phyloP scores from a whole-genome alignment of 2,888 invertebrate genomes.

The Synanthedon vespiformis region DNA sequence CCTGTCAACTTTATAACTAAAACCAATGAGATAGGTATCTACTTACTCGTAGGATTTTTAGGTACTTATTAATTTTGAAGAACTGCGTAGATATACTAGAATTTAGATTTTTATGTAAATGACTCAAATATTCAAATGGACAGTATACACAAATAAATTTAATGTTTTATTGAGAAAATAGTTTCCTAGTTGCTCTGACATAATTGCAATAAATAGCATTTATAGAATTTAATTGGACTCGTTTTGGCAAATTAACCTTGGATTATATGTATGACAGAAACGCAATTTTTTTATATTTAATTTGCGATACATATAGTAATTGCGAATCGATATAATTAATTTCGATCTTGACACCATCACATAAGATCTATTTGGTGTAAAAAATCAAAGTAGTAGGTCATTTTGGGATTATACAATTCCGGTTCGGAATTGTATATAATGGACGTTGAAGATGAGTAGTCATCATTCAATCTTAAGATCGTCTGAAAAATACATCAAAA shows the following conservation, averaged over 20 bases:
- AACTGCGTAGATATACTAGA: too few relatives aligned
- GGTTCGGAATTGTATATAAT: constrained; percentile 17
- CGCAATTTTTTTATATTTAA: constrained; percentile 2
- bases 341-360: constrained; percentile 5
- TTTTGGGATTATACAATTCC: constrained; percentile 4
- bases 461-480: constrained; percentile 13
- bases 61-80: too few relatives aligned
- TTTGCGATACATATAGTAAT: background rate
- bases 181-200: background rate
- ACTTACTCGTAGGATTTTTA: too few relatives aligned
- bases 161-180: background rate
- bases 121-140: too few relatives aligned
- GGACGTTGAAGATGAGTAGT: constrained; percentile 7
- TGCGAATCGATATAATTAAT: constrained; percentile 2
- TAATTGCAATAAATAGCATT: background rate
- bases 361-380: constrained; percentile 4
- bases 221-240: constrained; percentile 5
- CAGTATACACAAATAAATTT: too few relatives aligned
- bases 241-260: constrained; percentile 14
- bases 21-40: too few relatives aligned
- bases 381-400: constrained; percentile 5
- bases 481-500: constrained; percentile 9
- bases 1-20: too few relatives aligned
- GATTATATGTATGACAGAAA: constrained; percentile 11
- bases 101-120: too few relatives aligned